Evolutionary conservation across 2,888 invertebrate genomes (phyloP), one percentile per base, ranked within the genome.

Genomic region (Microctonus aethiopoides): DNA sequence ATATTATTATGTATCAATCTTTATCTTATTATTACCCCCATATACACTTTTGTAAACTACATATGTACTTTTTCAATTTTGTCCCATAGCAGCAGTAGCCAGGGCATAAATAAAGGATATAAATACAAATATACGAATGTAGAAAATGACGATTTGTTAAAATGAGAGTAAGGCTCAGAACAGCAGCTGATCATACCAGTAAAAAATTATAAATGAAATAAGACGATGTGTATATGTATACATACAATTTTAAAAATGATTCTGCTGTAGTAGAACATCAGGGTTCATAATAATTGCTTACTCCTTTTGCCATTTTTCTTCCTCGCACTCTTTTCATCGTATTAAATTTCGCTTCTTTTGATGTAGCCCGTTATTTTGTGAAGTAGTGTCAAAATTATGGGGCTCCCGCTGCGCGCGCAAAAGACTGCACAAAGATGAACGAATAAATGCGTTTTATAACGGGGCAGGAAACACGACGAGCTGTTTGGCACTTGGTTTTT

Each of bases 401-500:
- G 57, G 57, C 29, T 41, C 26, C 41, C 62, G 46, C 24, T 16
- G 46, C 26, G 46, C 29, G 62, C 16, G 29, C 46, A 10, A 62
- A 29, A 29, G 24, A 46, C 39, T 41, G 10, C 24, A 39, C 60
- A 60, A 60, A 39, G 39, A 39, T 39, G 13, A 46, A 62, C 64
- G 63, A 57, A 59, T 69, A 69, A 61, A 56, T 34, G 61, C 41
- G 26, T 32, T 56, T 54, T 71, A 75, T 75, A 75, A 73, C 71
- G 16, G 51, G n/a, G 24, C 32, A 54, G 75, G 70, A 69, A 76
- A 74, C 72, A 74, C 74, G 74, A 74, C 68, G 73, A 71, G 74
- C 75, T 73, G 78, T 76, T 79, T 74, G 76, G 66, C 76, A 63
- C 75, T 76, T 79, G 73, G 77, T 75, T 78, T 76, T 46, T 79